Evolutionary conservation across 2,113 vertebrate species (phyloP).

Genomic region (Chaetops frenatus): DNA sequence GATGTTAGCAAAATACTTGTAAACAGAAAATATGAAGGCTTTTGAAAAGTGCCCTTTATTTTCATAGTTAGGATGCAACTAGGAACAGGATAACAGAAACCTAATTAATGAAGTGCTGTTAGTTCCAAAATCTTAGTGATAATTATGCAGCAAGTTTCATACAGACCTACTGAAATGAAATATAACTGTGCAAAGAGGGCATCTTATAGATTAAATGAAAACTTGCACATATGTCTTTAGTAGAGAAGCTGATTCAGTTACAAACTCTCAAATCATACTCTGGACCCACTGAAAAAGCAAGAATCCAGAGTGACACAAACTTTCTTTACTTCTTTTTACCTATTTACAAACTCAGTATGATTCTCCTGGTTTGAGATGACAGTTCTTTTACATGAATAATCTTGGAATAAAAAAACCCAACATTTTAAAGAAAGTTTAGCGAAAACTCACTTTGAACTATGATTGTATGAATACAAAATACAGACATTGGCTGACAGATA

Average conservation of each 20-base stretch:
- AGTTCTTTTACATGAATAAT: neutral
- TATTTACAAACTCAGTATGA: neutral
- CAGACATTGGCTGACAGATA: neutral
- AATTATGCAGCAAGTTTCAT: slow-evolving; percentile 37
- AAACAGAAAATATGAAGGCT: slow-evolving; percentile 70
- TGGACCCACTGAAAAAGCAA: slow-evolving; percentile 14
- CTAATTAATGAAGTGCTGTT: slow-evolving; percentile 56
- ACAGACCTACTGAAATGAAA: slow-evolving; percentile 41
- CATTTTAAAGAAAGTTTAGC: neutral
- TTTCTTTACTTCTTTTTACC: neutral
- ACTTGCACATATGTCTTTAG: neutral
- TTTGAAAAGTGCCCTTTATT: slow-evolving; percentile 61
- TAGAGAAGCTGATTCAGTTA: neutral
- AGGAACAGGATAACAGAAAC: slow-evolving; percentile 34
- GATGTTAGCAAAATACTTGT: slow-evolving; percentile 64
- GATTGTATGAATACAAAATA: neutral
- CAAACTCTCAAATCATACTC: slow-evolving; percentile 22
- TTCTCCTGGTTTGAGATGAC: neutral
- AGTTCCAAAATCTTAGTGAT: neutral
- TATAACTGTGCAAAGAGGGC: neutral
- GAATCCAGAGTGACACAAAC: neutral
- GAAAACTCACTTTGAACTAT: neutral
- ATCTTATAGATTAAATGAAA: slow-evolving; percentile 4
- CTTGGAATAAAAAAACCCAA: neutral
- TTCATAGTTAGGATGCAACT: slow-evolving; percentile 58